Evolutionary conservation across 2,797 vertebrate genomes (phyloP), one percentile per base, ranked within the genome.

Genomic region (Onychomys torridus): DNA sequence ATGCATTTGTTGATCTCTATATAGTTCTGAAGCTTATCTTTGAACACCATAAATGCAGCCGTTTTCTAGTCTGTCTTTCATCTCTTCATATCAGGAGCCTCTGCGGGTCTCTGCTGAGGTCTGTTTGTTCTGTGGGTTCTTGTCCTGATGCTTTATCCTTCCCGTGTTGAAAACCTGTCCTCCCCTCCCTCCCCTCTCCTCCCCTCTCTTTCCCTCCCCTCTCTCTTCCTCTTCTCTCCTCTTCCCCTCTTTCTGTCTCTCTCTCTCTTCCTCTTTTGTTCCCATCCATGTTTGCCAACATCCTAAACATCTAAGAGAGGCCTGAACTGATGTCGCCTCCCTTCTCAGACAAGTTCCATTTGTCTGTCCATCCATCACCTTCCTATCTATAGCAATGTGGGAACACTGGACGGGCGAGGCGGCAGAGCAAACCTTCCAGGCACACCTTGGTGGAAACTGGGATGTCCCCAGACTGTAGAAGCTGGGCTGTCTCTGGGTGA

Each of bases 1-100:
- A 23, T 40, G 40, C 4, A 7, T n/a, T 17, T 77, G 23, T 57
- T 49, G 32, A 78, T 37, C 32, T 34, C 92, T 89, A 40, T 14
- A 59, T 93, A 55, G 13, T n/a, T 91, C 92, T 49, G 43, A 93
- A 94, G 34, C 29, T 81, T 91, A 25, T 40, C 34, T 92, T 67
- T 91, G 76, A 94, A 82, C 29, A 75, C 3, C 61, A 25, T 25
- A 69, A 85, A 11, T 5, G 17, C 32, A 29, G 27, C 71, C n/a
- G 32, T 71, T 85, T 95, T 67, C 49, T 34, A 63, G 13, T 43
- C 32, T 86, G 14, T 17, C 12, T 71, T 90, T 16, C n/a, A 7
- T 84, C 81, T 65, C 3, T 79, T 75, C 17, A 37, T 57, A 77
- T 78, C 37, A 90, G 19, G n/a, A 75, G 37, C 55, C 46, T 95